A percentile compares a stretch with the other conserved stretches of the same genome.
Conservation (phyloP, 2,888 invertebrate species). For the Troides helena region DNA sequence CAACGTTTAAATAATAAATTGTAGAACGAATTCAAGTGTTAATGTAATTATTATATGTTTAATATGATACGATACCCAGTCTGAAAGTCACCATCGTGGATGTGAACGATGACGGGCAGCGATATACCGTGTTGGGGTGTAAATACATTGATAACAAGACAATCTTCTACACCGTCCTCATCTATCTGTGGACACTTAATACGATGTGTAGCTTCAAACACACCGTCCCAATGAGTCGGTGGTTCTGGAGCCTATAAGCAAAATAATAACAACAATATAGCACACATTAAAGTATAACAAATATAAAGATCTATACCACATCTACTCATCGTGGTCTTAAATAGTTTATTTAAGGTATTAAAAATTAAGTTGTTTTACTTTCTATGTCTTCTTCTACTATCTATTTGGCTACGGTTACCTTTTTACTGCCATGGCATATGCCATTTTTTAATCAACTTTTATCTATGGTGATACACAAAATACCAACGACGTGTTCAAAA, state of each 20-base stretch:
- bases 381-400: too few species aligned
- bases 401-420: too few species aligned
- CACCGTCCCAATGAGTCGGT: constrained; percentile 61
- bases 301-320: not conserved
- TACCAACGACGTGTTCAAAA: constrained; percentile 7
- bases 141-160: constrained; percentile 70
- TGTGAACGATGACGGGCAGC: constrained; percentile 58
- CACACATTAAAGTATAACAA: not conserved
- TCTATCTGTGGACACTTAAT: constrained; percentile 59
- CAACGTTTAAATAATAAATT: not conserved
- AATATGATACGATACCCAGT: constrained; percentile 50
- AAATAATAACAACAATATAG: not conserved
- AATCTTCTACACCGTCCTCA: constrained; percentile 60
- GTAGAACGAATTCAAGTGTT: not conserved
- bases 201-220: constrained; percentile 67
- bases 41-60: not conserved
- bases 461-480: not conserved
- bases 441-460: not conserved
- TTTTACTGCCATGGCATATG: too few species aligned
- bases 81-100: constrained; percentile 72
- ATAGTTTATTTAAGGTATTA: too few species aligned
- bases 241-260: constrained; percentile 55
- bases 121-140: constrained; percentile 45
- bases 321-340: too few species aligned
- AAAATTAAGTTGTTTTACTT: too few species aligned